Percentiles rank a stretch among this genome's conserved stretches.
Evolutionary conservation across 2,113 vertebrate species (phyloP).

Genomic region (Prunella fulvescens): DNA sequence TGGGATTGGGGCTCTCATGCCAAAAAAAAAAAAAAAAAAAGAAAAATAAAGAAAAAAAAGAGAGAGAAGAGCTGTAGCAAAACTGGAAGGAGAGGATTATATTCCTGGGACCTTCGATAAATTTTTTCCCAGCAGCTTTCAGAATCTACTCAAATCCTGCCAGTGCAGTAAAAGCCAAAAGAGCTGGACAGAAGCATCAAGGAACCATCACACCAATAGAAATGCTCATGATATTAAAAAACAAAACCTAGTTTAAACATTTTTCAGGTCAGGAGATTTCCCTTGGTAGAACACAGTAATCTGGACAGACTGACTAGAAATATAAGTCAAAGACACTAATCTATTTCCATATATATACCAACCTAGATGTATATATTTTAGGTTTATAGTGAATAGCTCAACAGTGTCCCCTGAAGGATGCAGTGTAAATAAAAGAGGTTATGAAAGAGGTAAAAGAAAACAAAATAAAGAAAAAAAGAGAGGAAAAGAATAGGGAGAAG

Average conservation of each 20-base stretch:
- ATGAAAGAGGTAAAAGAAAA: not conserved
- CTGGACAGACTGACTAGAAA: not conserved
- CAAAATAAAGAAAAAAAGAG: too few relatives aligned
- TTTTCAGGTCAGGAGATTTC: not conserved
- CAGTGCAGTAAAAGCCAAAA: not conserved
- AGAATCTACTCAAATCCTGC: not conserved
- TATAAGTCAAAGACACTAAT: not conserved
- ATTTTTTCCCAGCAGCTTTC: not conserved
- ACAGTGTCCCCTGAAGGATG: slow-evolving; percentile 47
- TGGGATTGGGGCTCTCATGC: not conserved
- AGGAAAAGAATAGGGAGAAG: not conserved
- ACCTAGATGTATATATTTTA: not conserved
- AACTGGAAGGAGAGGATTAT: not conserved
- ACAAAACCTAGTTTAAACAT: not conserved
- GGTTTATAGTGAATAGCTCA: slow-evolving; percentile 21
- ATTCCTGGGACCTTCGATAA: not conserved
- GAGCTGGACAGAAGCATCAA: not conserved
- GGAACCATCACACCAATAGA: not conserved
- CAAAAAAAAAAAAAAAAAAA: not conserved
- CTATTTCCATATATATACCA: not conserved
- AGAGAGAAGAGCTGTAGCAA: not conserved
- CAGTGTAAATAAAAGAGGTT: not conserved
- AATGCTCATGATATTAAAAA: not conserved
- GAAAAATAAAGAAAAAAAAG: too few relatives aligned
- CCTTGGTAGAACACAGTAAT: not conserved